These are phyloP conservation scores for Andrena flavipes DNA, from an alignment of 2,888 invertebrate species.

Conservation along the genomic window DNA sequence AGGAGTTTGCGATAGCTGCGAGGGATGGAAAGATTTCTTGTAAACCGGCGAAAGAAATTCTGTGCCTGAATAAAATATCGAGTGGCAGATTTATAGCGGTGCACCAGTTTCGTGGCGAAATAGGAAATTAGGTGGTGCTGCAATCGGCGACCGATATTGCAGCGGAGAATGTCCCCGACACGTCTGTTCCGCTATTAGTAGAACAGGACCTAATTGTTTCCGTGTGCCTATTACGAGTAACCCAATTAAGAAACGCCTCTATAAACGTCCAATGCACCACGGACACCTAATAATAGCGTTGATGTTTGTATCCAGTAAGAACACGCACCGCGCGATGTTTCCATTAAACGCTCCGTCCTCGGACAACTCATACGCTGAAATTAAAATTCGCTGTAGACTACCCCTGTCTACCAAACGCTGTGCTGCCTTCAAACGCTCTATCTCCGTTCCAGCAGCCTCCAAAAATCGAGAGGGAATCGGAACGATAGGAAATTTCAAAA, in stretches of 20 bases:
- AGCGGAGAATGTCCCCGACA: constrained; percentile 29
- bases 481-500: background rate
- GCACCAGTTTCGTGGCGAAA: background rate
- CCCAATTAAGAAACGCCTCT: constrained; percentile 52
- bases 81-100: background rate
- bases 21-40: no score
- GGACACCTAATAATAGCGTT: constrained; percentile 27
- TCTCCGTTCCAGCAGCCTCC: background rate
- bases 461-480: background rate
- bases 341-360: background rate
- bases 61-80: background rate
- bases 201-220: constrained; percentile 49
- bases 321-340: background rate
- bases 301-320: constrained; percentile 9
- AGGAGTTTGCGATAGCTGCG: no score
- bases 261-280: constrained; percentile 34
- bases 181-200: constrained; percentile 24
- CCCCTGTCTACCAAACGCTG: background rate
- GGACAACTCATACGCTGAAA: background rate
- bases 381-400: background rate
- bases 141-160: constrained; percentile 14
- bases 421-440: background rate
- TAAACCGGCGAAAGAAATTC: no score
- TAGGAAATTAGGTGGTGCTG: constrained; percentile 12
- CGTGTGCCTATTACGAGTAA: constrained; percentile 49